Percentiles rank a stretch among this genome's conserved stretches.
Conservation (phyloP, 2,888 invertebrate genomes). For the Nymphalis polychloros region DNA sequence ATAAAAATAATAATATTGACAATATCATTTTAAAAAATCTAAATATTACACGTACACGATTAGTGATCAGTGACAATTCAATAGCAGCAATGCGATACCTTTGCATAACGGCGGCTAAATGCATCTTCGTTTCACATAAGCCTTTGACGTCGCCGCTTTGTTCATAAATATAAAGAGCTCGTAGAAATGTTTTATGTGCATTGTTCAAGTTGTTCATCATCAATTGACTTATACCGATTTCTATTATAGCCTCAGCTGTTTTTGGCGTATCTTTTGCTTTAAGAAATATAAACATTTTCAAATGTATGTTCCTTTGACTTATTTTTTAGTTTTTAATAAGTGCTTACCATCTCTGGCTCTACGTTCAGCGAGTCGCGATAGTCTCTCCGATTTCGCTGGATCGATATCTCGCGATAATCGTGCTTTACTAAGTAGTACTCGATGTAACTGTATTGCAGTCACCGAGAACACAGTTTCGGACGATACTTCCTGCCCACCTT, state of each 20-base stretch:
- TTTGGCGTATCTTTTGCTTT: constrained; percentile 70
- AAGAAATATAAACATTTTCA: constrained; percentile 30
- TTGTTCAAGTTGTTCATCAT: constrained; percentile 70
- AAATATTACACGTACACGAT: too few relatives aligned
- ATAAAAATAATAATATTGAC: too few relatives aligned
- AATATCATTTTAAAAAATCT: too few relatives aligned
- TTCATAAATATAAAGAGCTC: constrained; percentile 69
- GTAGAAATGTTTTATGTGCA: constrained; percentile 75
- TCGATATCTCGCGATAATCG: constrained; percentile 58
- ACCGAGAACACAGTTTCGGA: constrained; percentile 69
- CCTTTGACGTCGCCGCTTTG: constrained; percentile 63
- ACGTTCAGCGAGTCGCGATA: constrained; percentile 75
- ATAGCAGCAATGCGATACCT: constrained; percentile 51
- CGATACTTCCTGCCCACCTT: constrained; percentile 47
- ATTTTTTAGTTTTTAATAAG: not conserved
- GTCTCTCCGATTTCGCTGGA: constrained; percentile 66
- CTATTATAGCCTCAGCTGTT: constrained; percentile 76
- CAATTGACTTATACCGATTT: constrained; percentile 79
- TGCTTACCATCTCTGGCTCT: constrained; percentile 75
- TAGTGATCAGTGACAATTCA: not conserved
- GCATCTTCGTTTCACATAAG: constrained; percentile 78
- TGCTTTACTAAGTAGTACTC: constrained; percentile 66
- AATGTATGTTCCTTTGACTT: not conserved
- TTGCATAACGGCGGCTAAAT: constrained; percentile 79
- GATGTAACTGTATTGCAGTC: constrained; percentile 69